Evolutionary conservation across 2,113 vertebrate genomes (phyloP), one percentile per base, ranked within the genome.

Genomic region (Hippocampus barbouri): DNA sequence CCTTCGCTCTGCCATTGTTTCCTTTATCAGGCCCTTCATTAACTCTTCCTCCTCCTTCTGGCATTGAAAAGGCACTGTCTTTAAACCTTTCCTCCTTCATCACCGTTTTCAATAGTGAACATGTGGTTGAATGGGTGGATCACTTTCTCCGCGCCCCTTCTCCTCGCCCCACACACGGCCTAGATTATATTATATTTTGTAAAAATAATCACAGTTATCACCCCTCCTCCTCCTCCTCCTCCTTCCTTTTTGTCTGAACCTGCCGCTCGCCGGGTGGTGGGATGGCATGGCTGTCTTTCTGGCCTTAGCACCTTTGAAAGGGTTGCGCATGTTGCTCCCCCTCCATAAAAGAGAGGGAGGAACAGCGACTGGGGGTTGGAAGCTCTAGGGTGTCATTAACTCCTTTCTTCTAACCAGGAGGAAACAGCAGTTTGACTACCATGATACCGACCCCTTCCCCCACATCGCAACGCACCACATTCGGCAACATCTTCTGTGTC

Each of bases 131-230:
- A 83, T 83, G 90, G 91, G 86, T 86, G 89, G 88, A 86, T 89
- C 82, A 75, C 61, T 62, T 66, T 72, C 74, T 69, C 78, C 10
- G 67, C 56, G 69, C 83, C 86, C 85, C 61, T 38, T 38, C 34
- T 38, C 34, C 34, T 38, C 5, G 34, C 34, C 34, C 11, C 12
- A 81, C 83, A 66, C 87, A 78, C 83, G 84, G 86, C 88, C 88
- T 82, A 79, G 86, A 85, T 92, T 82, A 89, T 92, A 92, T 91
- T 91, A 92, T 91, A 91, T 91, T 90, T 91, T 90, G 89, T 90
- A 85, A 89, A 90, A 92, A 90, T 92, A 91, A 92, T 92, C 89
- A 92, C 91, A 90, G 90, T 87, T 88, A 90, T 91, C 74, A 80
- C 66, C 69, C 79, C 88, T 79, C 81, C 86, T 82, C 85, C 85